These are phyloP conservation scores for Centropyge bicolor DNA, from an alignment of 2,797 vertebrate genomes.

Conservation along the genomic window DNA sequence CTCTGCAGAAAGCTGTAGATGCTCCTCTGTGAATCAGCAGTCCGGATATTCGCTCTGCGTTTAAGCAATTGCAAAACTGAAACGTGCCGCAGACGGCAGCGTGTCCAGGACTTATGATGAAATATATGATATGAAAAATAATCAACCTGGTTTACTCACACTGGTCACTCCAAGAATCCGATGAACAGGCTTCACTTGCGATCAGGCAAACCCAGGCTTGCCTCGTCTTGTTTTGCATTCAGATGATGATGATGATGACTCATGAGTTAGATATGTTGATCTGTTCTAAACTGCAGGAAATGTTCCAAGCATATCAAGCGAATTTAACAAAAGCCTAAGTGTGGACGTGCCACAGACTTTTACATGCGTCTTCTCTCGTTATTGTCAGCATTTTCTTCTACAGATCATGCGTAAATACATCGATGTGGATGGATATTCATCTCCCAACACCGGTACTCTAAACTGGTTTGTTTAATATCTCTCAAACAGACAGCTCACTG, in stretches of 20 bases:
- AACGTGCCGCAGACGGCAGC: background rate
- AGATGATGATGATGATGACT: slow-evolving; percentile 42
- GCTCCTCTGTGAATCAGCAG: background rate
- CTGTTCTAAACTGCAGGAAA: slow-evolving; percentile 14
- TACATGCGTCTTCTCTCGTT: background rate
- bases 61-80: background rate
- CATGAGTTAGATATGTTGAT: slow-evolving; percentile 1
- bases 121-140: background rate
- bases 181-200: background rate
- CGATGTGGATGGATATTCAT: background rate
- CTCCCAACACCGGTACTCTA: background rate
- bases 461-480: background rate
- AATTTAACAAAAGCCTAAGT: background rate
- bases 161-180: slow-evolving; percentile 4
- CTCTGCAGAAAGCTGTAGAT: background rate
- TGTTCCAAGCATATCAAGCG: background rate
- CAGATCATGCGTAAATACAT: background rate
- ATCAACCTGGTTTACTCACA: background rate
- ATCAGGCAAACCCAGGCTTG: slow-evolving; percentile 19
- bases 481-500: background rate
- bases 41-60: too few species aligned
- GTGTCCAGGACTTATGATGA: rapidly evolving
- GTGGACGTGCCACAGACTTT: too few species aligned
- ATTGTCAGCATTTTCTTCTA: background rate
- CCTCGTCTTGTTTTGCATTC: slow-evolving; percentile 33